Evolutionary conservation across 2,797 vertebrate genomes (phyloP).

Genomic region (Thalassophryne amazonica): DNA sequence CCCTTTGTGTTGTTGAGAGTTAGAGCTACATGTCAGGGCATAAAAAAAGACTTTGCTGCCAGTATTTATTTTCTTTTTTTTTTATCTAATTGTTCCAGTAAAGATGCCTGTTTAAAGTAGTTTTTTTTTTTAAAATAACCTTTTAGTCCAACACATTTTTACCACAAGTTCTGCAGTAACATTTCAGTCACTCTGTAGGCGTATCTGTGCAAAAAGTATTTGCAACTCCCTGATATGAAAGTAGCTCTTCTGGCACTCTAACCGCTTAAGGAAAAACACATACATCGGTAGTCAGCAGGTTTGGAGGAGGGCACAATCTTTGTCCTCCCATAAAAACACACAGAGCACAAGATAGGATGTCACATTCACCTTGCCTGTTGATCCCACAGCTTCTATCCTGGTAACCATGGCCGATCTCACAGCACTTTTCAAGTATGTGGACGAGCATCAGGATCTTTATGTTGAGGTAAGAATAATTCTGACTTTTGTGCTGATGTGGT

Average conservation of each 20-base stretch:
- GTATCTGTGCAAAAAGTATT: neutral
- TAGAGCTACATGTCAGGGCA: too few species aligned
- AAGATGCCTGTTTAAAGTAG: too few species aligned
- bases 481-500: neutral
- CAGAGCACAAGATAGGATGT: neutral
- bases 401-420: constrained; percentile 83
- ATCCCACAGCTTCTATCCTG: constrained; percentile 37
- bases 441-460: constrained; percentile 91
- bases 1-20: too few species aligned
- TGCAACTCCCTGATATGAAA: neutral
- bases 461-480: constrained; percentile 79
- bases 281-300: constrained; percentile 39
- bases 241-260: neutral
- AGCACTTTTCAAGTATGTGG: constrained; percentile 87
- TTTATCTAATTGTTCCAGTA: too few species aligned
- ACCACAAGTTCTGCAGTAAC: neutral
- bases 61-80: too few species aligned
- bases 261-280: neutral
- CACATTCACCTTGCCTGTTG: constrained; percentile 15
- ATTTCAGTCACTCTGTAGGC: neutral
- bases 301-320: constrained; percentile 28
- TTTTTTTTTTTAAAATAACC: too few species aligned
- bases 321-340: constrained; percentile 16
- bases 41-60: too few species aligned
- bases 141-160: too few species aligned